Evolutionary conservation across 2,113 vertebrate genomes (phyloP).

Genomic region (Notechis scutatus): DNA sequence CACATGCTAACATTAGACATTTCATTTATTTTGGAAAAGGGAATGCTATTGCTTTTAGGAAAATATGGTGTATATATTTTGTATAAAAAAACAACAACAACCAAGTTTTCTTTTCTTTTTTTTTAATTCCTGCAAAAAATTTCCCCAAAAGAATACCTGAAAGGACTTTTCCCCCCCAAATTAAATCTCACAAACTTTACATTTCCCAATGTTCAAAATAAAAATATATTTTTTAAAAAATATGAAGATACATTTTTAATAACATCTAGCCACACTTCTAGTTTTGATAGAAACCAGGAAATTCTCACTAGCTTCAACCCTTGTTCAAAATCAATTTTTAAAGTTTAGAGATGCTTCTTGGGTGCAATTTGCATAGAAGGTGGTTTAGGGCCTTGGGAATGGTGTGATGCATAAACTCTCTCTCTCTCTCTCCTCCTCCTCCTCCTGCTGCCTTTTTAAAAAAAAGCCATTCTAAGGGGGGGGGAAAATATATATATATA

Average conservation of each 20-base stretch:
- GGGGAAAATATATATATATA: conserved; percentile 28
- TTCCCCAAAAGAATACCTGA: conserved; percentile 23
- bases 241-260: conserved; percentile 18
- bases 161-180: conserved; percentile 32
- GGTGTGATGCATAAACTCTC: conserved; percentile 27
- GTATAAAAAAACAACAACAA: not conserved
- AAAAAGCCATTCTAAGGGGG: not conserved
- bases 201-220: conserved; percentile 12
- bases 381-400: not conserved
- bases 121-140: not conserved
- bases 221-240: conserved; percentile 8
- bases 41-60: conserved; percentile 32
- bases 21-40: conserved; percentile 28
- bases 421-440: not conserved
- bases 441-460: conserved; percentile 40
- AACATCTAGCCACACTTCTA: not conserved
- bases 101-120: not conserved
- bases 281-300: not conserved
- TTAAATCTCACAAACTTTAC: conserved; percentile 49
- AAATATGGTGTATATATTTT: conserved; percentile 21
- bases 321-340: conserved; percentile 26
- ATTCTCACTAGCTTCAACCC: conserved; percentile 26
- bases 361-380: conserved; percentile 18
- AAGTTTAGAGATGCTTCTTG: conserved; percentile 47
- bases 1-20: conserved; percentile 49